Evolutionary conservation across 2,797 vertebrate genomes (phyloP).

Genomic region (Hozukius guyotensis): DNA sequence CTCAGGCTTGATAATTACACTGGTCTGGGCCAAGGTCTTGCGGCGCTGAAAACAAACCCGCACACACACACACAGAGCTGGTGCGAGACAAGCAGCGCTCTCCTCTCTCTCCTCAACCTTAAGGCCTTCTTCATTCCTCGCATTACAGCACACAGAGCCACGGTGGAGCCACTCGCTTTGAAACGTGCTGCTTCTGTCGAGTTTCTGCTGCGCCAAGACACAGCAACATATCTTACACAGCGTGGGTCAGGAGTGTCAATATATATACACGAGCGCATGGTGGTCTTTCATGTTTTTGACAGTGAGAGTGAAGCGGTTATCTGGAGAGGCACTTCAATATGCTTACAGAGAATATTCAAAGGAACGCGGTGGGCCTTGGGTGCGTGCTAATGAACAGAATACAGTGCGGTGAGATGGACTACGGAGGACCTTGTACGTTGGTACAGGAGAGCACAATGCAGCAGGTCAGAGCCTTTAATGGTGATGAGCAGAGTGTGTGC

Average conservation of each 20-base stretch:
- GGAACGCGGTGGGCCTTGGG: background rate
- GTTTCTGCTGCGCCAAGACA: slow-evolving; percentile 13
- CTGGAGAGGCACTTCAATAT: slow-evolving; percentile 38
- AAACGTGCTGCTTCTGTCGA: slow-evolving; percentile 35
- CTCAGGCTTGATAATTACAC: slow-evolving; percentile 45
- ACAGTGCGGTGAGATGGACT: slow-evolving; percentile 2
- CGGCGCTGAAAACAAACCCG: slow-evolving; percentile 22
- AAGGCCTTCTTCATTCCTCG: slow-evolving; percentile 23
- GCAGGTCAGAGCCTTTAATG: slow-evolving; percentile 34
- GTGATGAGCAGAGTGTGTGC: slow-evolving; percentile 7
- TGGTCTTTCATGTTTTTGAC: slow-evolving; percentile 48
- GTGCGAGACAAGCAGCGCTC: background rate
- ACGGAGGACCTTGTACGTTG: slow-evolving; percentile 14
- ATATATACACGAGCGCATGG: slow-evolving; percentile 1
- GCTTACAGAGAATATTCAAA: slow-evolving; percentile 54
- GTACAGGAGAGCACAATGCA: slow-evolving; percentile 10
- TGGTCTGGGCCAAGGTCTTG: slow-evolving; percentile 18
- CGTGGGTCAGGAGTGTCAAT: slow-evolving; percentile 25
- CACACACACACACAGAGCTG: background rate
- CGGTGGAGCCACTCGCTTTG: slow-evolving; percentile 41
- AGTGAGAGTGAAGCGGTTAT: slow-evolving; percentile 40
- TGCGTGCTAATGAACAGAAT: slow-evolving; percentile 38
- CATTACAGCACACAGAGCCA: background rate
- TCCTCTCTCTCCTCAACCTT: slow-evolving; percentile 2
- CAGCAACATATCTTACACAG: slow-evolving; percentile 21